Evolutionary conservation across 2,113 vertebrate genomes (phyloP).

Genomic region (Phoxinus phoxinus): DNA sequence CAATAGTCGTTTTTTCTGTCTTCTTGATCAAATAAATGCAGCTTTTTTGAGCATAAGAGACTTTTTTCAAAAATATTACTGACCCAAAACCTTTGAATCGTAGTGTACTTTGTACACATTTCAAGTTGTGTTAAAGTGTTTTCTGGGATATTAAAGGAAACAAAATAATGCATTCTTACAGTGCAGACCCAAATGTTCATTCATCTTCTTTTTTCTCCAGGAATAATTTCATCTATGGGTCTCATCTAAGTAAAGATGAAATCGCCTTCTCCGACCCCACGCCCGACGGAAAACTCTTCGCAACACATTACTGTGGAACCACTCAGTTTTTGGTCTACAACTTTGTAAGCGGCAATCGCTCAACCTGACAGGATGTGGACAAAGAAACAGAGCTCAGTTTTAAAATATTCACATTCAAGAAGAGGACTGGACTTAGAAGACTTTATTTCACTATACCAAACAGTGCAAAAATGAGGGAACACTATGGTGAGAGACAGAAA

Average conservation of each 20-base stretch:
- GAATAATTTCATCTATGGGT: constrained; percentile 97
- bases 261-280: constrained; percentile 99
- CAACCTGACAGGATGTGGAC: constrained; percentile 56
- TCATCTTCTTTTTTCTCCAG: constrained; percentile 69
- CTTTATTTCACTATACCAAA: constrained; percentile 25
- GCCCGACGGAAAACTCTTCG: constrained; percentile 97
- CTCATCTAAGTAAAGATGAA: constrained; percentile 96
- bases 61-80: no score
- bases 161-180: background rate
- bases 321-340: constrained; percentile 98
- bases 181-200: background rate
- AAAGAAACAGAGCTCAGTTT: constrained; percentile 20
- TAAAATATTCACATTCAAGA: constrained; percentile 21
- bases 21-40: no score
- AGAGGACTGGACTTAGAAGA: constrained; percentile 14
- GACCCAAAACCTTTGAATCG: no score
- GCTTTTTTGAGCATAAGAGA: no score
- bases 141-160: no score
- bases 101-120: no score
- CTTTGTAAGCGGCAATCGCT: constrained; percentile 86
- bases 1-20: no score
- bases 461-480: background rate
- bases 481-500: background rate
- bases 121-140: no score
- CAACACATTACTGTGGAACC: constrained; percentile 93